Evolutionary conservation across 2,888 invertebrate species (phyloP).

Genomic region (Drosophila limbata): DNA sequence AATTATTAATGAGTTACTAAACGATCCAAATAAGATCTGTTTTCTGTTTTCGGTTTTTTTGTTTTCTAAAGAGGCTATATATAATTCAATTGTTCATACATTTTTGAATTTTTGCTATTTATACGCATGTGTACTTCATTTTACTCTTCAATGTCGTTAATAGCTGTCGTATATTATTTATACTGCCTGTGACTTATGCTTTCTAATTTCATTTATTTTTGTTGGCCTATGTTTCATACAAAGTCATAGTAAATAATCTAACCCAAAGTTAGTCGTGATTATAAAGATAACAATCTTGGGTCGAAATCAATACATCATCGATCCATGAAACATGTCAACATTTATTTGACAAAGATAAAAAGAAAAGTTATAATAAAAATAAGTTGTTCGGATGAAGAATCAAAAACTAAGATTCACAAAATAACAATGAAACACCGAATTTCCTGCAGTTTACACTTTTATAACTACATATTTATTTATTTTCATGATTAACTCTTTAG

Average conservation of each 20-base stretch:
- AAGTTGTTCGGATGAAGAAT: not conserved
- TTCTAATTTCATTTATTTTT: not conserved
- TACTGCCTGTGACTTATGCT: constrained; percentile 11
- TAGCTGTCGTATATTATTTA: constrained; percentile 19
- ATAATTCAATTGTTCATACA: constrained; percentile 3
- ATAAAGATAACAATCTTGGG: not conserved
- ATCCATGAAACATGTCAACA: no score
- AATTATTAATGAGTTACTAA: constrained; percentile 4
- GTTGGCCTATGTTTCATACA: not conserved
- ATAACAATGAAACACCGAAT: not conserved
- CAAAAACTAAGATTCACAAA: not conserved
- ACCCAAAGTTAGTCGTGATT: not conserved
- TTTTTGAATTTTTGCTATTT: constrained; percentile 5
- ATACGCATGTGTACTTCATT: constrained; percentile 9
- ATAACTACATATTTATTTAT: not conserved
- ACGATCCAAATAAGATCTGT: constrained; percentile 6
- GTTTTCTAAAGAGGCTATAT: not conserved
- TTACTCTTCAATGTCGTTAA: constrained; percentile 12
- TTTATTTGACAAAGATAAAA: no score
- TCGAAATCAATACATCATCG: not conserved
- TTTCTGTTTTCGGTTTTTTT: not conserved
- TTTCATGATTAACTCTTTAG: not conserved
- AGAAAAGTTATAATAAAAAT: no score
- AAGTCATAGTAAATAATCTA: not conserved
- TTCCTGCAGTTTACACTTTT: not conserved